phyloP scores from a whole-genome alignment of 2,888 invertebrate genomes.

The Melinaea marsaeus region DNA sequence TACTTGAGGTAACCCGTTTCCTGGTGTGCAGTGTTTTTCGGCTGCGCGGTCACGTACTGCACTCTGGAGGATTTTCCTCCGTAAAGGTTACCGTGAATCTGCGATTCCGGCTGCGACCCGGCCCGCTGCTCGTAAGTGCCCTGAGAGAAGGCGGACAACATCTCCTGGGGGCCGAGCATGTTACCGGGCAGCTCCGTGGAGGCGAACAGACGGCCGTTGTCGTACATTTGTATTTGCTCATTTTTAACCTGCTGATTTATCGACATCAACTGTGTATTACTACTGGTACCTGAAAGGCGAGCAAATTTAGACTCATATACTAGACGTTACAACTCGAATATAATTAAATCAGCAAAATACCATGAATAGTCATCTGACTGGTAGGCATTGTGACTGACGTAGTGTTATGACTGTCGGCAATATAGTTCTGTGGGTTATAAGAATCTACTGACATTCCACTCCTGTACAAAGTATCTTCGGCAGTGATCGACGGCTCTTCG shows the following conservation, averaged over 20 bases:
- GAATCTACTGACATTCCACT: constrained; percentile 66
- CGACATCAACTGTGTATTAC: constrained; percentile 66
- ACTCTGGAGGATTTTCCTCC: constrained; percentile 49
- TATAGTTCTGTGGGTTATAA: constrained; percentile 56
- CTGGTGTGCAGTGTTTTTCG: constrained; percentile 54
- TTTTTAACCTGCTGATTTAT: constrained; percentile 61
- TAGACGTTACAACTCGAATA: constrained; percentile 4
- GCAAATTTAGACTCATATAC: constrained; percentile 21
- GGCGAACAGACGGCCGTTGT: constrained; percentile 55
- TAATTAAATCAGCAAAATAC: constrained; percentile 38
- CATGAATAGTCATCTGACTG: constrained; percentile 70
- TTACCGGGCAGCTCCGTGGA: constrained; percentile 62
- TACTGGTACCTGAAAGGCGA: constrained; percentile 55
- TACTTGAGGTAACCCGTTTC: constrained; percentile 61
- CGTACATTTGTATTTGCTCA: constrained; percentile 66
- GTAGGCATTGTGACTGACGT: constrained; percentile 61
- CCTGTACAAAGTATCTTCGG: constrained; percentile 75
- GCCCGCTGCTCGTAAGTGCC: constrained; percentile 49
- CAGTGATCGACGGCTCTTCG: constrained; percentile 72
- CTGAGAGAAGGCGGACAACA: constrained; percentile 53
- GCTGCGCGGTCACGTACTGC: constrained; percentile 53
- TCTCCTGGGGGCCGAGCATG: constrained; percentile 56
- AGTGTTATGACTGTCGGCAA: constrained; percentile 46
- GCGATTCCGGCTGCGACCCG: constrained; percentile 42
- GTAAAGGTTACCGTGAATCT: constrained; percentile 48